Percentiles rank a stretch among this genome's conserved stretches.
phyloP scores from a whole-genome alignment of 2,797 vertebrate genomes.

The Darevskia mixta region DNA sequence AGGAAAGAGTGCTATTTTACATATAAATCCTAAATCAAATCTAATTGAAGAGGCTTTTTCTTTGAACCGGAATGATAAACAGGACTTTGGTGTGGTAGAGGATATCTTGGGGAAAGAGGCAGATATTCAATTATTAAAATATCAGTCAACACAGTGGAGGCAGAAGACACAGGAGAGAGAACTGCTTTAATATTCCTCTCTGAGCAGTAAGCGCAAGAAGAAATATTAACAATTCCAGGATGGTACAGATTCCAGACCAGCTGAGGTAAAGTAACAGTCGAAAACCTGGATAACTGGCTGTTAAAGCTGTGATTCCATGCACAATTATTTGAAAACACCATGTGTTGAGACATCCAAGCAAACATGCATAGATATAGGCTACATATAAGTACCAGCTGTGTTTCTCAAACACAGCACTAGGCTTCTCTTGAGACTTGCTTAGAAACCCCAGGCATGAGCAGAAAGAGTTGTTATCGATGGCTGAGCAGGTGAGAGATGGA shows the following conservation, averaged over 20 bases:
- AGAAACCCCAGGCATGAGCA: not conserved
- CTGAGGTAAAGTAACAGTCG: not conserved
- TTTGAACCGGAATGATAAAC: constrained; percentile 23
- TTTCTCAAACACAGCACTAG: not conserved
- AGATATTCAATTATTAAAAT: constrained; percentile 20
- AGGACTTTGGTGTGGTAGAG: not conserved
- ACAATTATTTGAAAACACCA: not conserved
- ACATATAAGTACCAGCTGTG: not conserved
- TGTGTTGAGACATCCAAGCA: not conserved
- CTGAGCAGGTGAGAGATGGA: too few species aligned
- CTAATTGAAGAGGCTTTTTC: constrained; percentile 23
- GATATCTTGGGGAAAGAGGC: constrained; percentile 8
- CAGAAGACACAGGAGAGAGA: constrained; percentile 25
- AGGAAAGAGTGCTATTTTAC: constrained; percentile 13
- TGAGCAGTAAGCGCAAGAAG: constrained; percentile 5
- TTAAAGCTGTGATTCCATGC: not conserved
- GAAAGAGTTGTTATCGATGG: not conserved
- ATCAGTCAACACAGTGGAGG: constrained; percentile 11
- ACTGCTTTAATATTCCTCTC: constrained; percentile 30
- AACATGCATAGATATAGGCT: not conserved
- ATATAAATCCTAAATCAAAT: constrained; percentile 13
- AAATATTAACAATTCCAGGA: constrained; percentile 12
- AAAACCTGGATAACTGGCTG: rapidly evolving
- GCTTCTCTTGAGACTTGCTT: too few species aligned
- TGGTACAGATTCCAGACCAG: not conserved